These are phyloP conservation scores for Cisticola juncidis DNA, from an alignment of 2,113 vertebrate genomes.

Conservation along the genomic window DNA sequence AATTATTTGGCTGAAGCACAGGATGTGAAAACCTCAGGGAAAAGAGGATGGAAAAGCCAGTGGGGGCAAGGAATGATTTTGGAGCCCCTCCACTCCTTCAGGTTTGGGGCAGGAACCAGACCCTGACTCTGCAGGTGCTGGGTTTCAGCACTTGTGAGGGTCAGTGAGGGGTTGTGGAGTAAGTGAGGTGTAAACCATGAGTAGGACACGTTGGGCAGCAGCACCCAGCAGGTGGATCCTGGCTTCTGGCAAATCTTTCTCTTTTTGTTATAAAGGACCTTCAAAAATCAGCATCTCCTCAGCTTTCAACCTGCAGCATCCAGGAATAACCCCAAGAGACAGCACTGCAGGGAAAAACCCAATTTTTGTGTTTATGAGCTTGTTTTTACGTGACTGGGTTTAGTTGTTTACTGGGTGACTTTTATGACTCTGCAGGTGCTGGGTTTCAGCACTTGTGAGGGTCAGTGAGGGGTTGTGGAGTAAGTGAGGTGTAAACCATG, in stretches of 20 bases:
- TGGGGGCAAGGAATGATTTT: not conserved
- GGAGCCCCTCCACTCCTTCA: not conserved
- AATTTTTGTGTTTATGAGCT: not conserved
- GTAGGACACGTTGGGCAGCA: fast-evolving
- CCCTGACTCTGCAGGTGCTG: not conserved
- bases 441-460: not conserved
- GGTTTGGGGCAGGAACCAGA: not conserved
- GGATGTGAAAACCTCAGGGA: not conserved
- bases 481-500: fast-evolving
- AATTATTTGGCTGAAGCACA: fast-evolving
- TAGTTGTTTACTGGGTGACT: not conserved
- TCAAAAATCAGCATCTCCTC: not conserved
- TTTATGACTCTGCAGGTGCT: too few relatives aligned
- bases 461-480: fast-evolving
- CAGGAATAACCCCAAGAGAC: not conserved
- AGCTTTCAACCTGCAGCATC: fast-evolving
- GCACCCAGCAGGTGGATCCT: fast-evolving
- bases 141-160: too few relatives aligned
- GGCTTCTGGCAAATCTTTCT: fast-evolving
- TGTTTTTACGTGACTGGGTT: not conserved
- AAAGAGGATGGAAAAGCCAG: not conserved
- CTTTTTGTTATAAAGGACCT: fast-evolving
- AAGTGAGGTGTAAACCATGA: fast-evolving
- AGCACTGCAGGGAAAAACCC: fast-evolving
- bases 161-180: fast-evolving